phyloP scores from a whole-genome alignment of 2,113 vertebrate genomes.

The Nerophis ophidion region DNA sequence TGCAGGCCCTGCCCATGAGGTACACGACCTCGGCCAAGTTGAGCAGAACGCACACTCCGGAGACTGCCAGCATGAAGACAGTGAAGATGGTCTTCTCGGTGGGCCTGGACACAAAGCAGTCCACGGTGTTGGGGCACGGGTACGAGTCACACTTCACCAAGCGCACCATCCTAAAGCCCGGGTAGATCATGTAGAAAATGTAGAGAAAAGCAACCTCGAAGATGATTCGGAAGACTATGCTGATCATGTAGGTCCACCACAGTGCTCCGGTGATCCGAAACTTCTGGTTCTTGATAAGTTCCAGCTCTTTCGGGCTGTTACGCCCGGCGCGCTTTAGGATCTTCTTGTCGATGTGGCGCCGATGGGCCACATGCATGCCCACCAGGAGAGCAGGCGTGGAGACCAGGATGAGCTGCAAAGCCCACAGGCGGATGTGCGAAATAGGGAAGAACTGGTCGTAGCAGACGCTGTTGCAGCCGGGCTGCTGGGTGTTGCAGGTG shows the following conservation, averaged over 20 bases:
- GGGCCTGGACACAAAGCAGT: conserved; percentile 95
- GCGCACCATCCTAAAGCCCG: conserved; percentile 90
- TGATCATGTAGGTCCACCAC: conserved; percentile 96
- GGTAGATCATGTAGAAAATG: conserved; percentile 95
- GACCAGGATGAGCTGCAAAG: conserved; percentile 92
- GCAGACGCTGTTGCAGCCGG: conserved; percentile 95
- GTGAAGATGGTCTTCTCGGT: conserved; percentile 98
- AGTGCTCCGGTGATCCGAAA: conserved; percentile 85
- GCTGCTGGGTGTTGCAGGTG: conserved; percentile 97
- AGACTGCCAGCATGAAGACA: conserved; percentile 92
- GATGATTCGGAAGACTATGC: conserved; percentile 86
- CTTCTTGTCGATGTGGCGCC: conserved; percentile 92
- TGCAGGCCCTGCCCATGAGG: conserved; percentile 81
- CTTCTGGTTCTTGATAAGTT: conserved; percentile 89
- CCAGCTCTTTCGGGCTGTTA: conserved; percentile 78
- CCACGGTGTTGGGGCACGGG: conserved; percentile 96
- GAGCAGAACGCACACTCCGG: conserved; percentile 89
- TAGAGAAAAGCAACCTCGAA: conserved; percentile 92
- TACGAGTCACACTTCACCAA: conserved; percentile 93
- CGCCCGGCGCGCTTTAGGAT: conserved; percentile 80
- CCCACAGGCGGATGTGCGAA: conserved; percentile 95
- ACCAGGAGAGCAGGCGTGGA: conserved; percentile 93
- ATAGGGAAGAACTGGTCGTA: conserved; percentile 97
- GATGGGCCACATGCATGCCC: conserved; percentile 96
- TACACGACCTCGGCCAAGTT: conserved; percentile 89